Conservation (phyloP, 2,888 invertebrate genomes). For the Alcis repandata region DNA sequence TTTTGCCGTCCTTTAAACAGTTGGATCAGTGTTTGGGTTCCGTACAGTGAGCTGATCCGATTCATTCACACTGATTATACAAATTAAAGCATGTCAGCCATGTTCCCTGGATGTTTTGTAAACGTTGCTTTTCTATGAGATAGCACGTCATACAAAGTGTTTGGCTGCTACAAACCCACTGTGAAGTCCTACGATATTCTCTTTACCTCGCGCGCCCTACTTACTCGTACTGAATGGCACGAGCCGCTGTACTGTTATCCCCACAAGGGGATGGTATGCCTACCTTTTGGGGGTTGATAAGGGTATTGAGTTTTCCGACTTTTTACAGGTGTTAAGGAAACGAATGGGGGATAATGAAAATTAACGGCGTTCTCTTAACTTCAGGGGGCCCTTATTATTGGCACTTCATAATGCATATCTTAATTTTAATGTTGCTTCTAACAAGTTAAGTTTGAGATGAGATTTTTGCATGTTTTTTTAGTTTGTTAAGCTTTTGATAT, state of each 20-base stretch:
- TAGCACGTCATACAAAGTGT: background rate
- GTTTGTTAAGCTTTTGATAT: too few relatives aligned
- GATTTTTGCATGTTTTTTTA: background rate
- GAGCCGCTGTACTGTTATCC: conserved; percentile 16
- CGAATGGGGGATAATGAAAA: conserved; percentile 33
- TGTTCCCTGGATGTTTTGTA: background rate
- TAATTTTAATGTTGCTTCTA: conserved; percentile 27
- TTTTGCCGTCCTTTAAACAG: conserved; percentile 42
- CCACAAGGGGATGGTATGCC: conserved; percentile 1
- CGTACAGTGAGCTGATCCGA: background rate
- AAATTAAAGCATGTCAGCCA: conserved; percentile 9
- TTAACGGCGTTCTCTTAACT: conserved; percentile 24
- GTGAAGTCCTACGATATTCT: background rate
- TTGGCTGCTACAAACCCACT: background rate
- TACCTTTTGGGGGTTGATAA: conserved; percentile 50
- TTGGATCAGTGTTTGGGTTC: conserved; percentile 21
- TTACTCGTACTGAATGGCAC: background rate
- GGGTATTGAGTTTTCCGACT: conserved; percentile 48
- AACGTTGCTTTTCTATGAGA: background rate
- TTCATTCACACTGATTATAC: background rate
- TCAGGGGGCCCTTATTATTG: conserved; percentile 23
- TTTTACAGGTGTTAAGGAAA: conserved; percentile 56
- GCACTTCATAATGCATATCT: conserved; percentile 26
- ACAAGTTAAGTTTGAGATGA: conserved; percentile 8
- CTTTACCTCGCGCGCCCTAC: background rate